Evolutionary conservation across 2,113 vertebrate species (phyloP).

Genomic region (Bambusicola thoracicus): DNA sequence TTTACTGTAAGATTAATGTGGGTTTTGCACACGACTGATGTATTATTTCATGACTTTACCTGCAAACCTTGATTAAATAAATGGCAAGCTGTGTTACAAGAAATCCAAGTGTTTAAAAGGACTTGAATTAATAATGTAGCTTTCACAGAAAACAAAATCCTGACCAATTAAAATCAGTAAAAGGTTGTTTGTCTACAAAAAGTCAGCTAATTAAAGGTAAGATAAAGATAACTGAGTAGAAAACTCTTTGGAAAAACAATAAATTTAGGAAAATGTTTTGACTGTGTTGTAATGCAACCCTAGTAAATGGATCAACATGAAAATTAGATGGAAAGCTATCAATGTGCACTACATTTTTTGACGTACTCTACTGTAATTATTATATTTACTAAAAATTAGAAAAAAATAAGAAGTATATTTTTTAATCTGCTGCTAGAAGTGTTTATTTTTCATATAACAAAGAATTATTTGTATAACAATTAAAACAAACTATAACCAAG

Average conservation of each 20-base stretch:
- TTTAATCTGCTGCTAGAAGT: neutral
- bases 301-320: neutral
- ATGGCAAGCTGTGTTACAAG: neutral
- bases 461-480: neutral
- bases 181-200: neutral
- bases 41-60: neutral
- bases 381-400: neutral
- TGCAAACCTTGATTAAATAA: neutral
- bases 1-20: neutral
- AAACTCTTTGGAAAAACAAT: neutral
- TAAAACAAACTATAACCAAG: neutral
- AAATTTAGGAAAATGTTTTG: neutral
- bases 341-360: neutral
- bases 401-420: neutral
- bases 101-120: neutral
- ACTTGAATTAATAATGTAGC: neutral
- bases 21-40: neutral
- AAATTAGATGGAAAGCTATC: neutral
- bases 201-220: neutral
- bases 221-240: neutral
- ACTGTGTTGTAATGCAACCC: neutral
- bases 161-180: neutral
- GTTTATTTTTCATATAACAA: neutral
- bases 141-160: neutral
- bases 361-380: neutral